These are phyloP conservation scores for Linyphia triangularis DNA, from an alignment of 2,888 invertebrate genomes.

Conservation along the genomic window DNA sequence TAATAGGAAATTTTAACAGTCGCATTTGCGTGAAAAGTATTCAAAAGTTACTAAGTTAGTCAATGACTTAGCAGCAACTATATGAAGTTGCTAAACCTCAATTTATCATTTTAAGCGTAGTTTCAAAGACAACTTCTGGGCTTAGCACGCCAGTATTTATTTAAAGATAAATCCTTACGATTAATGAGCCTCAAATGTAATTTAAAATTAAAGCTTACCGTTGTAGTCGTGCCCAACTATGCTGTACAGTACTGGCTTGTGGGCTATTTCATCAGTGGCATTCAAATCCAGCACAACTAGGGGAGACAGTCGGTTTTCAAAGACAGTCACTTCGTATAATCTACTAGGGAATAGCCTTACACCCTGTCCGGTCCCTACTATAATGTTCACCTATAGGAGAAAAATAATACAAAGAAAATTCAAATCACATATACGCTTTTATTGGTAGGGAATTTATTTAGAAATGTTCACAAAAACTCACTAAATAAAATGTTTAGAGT, in stretches of 20 bases:
- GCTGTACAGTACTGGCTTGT: slow-evolving; percentile 77
- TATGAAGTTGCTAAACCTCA: too few relatives aligned
- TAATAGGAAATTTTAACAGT: too few relatives aligned
- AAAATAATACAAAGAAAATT: too few relatives aligned
- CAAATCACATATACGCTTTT: too few relatives aligned
- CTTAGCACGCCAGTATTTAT: too few relatives aligned
- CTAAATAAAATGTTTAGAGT: too few relatives aligned
- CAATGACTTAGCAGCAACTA: too few relatives aligned
- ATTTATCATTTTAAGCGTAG: neutral
- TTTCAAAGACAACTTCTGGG: neutral
- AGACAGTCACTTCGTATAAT: slow-evolving; percentile 90
- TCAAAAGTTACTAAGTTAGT: too few relatives aligned
- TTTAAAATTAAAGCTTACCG: slow-evolving; percentile 76
- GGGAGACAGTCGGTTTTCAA: slow-evolving; percentile 89
- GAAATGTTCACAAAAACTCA: too few relatives aligned
- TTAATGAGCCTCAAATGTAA: too few relatives aligned
- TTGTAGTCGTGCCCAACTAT: slow-evolving; percentile 77
- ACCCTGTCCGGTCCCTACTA: slow-evolving; percentile 78
- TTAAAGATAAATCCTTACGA: neutral
- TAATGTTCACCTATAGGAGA: slow-evolving; percentile 77
- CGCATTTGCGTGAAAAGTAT: too few relatives aligned
- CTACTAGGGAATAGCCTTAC: slow-evolving; percentile 78
- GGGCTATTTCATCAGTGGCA: slow-evolving; percentile 83
- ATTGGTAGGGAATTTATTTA: too few relatives aligned
- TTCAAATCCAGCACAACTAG: slow-evolving; percentile 86